Evolutionary conservation across 2,113 vertebrate genomes (phyloP), one percentile per base, ranked within the genome.

Genomic region (Pseudorasbora parva): DNA sequence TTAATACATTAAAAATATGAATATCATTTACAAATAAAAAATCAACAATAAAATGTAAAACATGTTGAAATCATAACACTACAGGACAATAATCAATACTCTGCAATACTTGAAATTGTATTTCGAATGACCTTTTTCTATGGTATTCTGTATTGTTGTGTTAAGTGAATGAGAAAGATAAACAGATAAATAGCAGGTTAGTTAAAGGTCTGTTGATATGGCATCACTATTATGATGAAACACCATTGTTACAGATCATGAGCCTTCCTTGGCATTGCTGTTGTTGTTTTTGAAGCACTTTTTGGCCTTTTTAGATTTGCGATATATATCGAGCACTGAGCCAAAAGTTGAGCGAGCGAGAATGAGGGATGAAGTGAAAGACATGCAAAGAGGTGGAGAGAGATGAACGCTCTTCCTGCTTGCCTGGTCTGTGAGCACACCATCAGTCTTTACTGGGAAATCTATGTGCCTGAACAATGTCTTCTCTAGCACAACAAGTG

Each of bases 401-500:
- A 54, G 51, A 74, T 87, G 82, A 90, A 91, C 88, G 77, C 89
- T 86, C 89, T 87, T 91, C 89, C 89, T 91, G 90, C 92, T 91
- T 83, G 85, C 84, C 88, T 91, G 90, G 87, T 91, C 91, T 90
- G 86, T 25, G 87, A 90, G 89, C 91, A 90, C 87, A 90, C 90
- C 88, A 91, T 93, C 91, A 91, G 88, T 92, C 87, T 92, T 93
- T 92, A 92, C 91, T 85, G 84, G 88, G 89, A 76, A 82, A 92
- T 92, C 91, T 91, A 89, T 93, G 90, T 83, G 88, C 85, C 87
- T 90, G 88, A 83, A 88, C 90, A 89, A 89, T 89, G 37, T 64
- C 88, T 91, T 85, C 76, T 86, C 30, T 23, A 83, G 91, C 92
- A 92, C 91, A 93, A 92, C 93, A 93, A 94, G 92, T 91, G 91